These are phyloP conservation scores for Dolichoris vasculosae DNA, from an alignment of 1,140 invertebrate genomes.

Conservation along the genomic window DNA sequence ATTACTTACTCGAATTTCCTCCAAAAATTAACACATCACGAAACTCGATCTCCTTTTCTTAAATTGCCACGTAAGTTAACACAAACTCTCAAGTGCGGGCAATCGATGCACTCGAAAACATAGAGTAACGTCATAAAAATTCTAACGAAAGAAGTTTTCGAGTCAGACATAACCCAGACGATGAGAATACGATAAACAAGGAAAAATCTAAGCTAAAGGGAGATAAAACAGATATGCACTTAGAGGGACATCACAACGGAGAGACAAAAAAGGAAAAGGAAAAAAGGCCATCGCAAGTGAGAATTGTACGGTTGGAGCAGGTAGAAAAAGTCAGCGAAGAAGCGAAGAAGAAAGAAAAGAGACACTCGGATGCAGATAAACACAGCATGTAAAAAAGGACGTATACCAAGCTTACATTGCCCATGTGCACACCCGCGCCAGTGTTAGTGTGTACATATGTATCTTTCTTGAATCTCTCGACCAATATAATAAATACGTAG, in stretches of 20 bases:
- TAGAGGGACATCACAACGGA: background rate
- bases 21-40: slow-evolving; percentile 12
- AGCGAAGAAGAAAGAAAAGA: slow-evolving; percentile 37
- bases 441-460: background rate
- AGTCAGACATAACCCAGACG: background rate
- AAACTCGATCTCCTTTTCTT: background rate
- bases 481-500: background rate
- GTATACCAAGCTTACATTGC: too few species aligned
- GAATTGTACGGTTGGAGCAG: slow-evolving; percentile 4
- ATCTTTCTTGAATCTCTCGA: background rate
- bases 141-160: background rate
- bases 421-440: background rate
- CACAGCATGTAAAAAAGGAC: too few species aligned
- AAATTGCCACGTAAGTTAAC: background rate
- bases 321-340: slow-evolving; percentile 39
- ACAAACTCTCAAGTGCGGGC: background rate
- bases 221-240: slow-evolving; percentile 30
- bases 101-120: background rate
- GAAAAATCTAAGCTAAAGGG: background rate
- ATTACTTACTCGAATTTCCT: slow-evolving; percentile 7
- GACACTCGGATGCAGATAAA: background rate
- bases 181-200: background rate
- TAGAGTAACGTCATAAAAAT: slow-evolving; percentile 5
- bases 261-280: background rate
- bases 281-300: background rate